Evolutionary conservation across 35 echinoderm and acorn worm genomes (phyloP).

Genomic region (Acanthaster planci): DNA sequence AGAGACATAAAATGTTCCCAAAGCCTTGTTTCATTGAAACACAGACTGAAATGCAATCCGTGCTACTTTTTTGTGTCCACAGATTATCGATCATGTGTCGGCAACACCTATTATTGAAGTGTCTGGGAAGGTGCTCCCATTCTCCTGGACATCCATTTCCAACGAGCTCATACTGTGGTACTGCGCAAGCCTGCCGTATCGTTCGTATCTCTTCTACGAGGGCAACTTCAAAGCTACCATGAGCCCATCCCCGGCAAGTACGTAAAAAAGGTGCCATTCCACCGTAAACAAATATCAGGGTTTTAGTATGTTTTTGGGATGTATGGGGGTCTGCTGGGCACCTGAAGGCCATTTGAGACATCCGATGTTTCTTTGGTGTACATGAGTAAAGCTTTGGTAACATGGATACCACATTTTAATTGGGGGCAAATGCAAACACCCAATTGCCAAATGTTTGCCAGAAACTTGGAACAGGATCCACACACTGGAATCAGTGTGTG

Average conservation of each 20-base stretch:
- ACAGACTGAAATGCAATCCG: background rate
- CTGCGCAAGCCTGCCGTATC: conserved; percentile 48
- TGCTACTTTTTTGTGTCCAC: background rate
- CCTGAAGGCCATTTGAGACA: too few relatives aligned
- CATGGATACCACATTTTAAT: too few relatives aligned
- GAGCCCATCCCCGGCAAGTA: conserved; percentile 54
- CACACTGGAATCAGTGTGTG: too few relatives aligned
- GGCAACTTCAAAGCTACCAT: conserved; percentile 26
- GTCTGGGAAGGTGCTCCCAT: conserved; percentile 42
- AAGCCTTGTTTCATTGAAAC: background rate
- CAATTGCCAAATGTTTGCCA: too few relatives aligned
- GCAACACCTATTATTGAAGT: conserved; percentile 4
- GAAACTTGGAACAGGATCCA: too few relatives aligned
- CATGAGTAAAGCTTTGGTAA: too few relatives aligned
- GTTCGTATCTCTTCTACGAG: conserved; percentile 53
- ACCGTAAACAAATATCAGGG: too few relatives aligned
- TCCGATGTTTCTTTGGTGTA: too few relatives aligned
- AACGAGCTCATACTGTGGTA: conserved; percentile 59
- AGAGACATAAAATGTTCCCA: background rate
- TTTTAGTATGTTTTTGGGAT: too few relatives aligned
- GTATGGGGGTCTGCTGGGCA: too few relatives aligned
- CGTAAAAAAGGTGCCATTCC: background rate
- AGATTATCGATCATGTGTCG: conserved; percentile 16
- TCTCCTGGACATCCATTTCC: conserved; percentile 67
- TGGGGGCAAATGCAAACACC: too few relatives aligned